These are phyloP conservation scores for Nematopogon swammerdamellus DNA, from an alignment of 2,888 invertebrate genomes.

Conservation along the genomic window DNA sequence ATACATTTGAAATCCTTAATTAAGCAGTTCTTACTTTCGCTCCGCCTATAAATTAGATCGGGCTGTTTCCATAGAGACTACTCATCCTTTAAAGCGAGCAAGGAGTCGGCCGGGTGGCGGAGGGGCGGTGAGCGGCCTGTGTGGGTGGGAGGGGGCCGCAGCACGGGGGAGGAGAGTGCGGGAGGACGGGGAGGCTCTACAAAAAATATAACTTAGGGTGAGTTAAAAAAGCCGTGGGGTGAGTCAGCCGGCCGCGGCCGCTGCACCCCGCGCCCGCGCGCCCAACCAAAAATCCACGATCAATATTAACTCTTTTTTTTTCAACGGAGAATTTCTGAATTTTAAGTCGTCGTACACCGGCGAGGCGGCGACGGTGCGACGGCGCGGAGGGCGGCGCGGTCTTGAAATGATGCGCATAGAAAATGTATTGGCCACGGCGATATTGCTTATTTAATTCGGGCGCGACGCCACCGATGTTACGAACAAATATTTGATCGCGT, in stretches of 20 bases:
- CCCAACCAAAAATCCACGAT: conserved; percentile 51
- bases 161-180: conserved; percentile 24
- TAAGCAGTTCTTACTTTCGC: conserved; percentile 57
- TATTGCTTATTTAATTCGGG: not conserved
- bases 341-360: conserved; percentile 1
- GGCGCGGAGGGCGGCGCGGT: conserved; percentile 20
- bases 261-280: conserved; percentile 46
- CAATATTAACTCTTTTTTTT: conserved; percentile 60
- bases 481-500: conserved; percentile 22
- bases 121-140: conserved; percentile 6
- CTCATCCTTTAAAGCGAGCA: conserved; percentile 57
- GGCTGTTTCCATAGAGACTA: conserved; percentile 58
- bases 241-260: conserved; percentile 53
- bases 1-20: conserved; percentile 56
- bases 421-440: not conserved
- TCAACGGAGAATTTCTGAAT: conserved; percentile 4
- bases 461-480: conserved; percentile 14
- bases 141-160: conserved; percentile 8
- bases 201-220: conserved; percentile 60
- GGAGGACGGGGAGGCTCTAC: conserved; percentile 38
- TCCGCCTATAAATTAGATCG: conserved; percentile 56
- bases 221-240: conserved; percentile 57
- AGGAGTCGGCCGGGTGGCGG: conserved; percentile 7
- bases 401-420: not conserved
- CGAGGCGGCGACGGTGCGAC: not conserved